Percentiles rank a stretch among this genome's conserved stretches.
Evolutionary conservation across 2,888 invertebrate species (phyloP).

Genomic region (Lepidocyrtinus sp.): DNA sequence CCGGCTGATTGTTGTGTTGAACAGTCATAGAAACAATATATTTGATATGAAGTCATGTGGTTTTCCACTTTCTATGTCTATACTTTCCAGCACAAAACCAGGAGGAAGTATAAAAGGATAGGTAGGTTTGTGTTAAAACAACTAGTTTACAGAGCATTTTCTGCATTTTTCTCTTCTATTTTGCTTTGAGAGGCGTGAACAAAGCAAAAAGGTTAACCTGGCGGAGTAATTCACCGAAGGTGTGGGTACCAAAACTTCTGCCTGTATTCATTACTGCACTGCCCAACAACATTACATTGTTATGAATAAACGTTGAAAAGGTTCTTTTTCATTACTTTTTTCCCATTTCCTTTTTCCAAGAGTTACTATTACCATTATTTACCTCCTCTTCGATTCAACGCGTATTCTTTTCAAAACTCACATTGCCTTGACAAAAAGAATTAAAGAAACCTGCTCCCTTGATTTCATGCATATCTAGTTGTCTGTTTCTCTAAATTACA

Average conservation of each 20-base stretch:
- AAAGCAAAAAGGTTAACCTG: background rate
- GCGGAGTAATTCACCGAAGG: background rate
- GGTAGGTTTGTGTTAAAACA: background rate
- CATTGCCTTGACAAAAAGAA: background rate
- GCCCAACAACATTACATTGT: background rate
- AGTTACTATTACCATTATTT: constrained; percentile 27
- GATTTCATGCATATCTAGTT: too few species aligned
- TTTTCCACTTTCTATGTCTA: background rate
- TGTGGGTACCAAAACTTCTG: background rate
- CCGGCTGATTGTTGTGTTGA: background rate
- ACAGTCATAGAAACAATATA: too few species aligned
- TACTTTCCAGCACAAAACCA: background rate
- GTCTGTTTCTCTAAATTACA: background rate
- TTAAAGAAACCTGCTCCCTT: background rate
- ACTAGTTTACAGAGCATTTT: background rate
- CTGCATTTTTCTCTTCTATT: background rate
- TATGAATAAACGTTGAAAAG: background rate
- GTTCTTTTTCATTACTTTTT: constrained; percentile 27
- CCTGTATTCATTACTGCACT: background rate
- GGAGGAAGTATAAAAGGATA: background rate
- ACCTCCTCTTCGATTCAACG: too few species aligned
- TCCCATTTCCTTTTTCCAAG: constrained; percentile 22
- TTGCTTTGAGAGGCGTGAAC: background rate
- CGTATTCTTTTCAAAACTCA: background rate
- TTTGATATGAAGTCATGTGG: background rate